Conservation (phyloP, 2,797 vertebrate species). For the Chaetodon trifasciatus region DNA sequence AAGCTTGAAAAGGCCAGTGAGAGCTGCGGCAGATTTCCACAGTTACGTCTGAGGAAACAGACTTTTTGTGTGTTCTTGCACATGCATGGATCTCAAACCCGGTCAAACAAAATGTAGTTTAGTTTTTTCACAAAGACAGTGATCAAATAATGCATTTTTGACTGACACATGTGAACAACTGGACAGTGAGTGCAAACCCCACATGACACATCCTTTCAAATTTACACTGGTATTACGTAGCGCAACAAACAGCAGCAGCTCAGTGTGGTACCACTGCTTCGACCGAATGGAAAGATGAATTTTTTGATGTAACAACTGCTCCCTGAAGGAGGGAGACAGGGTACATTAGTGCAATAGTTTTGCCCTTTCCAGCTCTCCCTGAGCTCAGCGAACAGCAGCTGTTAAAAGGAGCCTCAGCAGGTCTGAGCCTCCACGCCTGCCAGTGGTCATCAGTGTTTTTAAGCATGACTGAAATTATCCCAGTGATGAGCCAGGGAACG, state of each 20-base stretch:
- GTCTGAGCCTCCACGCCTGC: slow-evolving; percentile 15
- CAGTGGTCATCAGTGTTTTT: slow-evolving; percentile 21
- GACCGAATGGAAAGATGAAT: not conserved
- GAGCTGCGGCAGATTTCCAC: not conserved
- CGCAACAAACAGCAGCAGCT: not conserved
- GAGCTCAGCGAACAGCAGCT: slow-evolving; percentile 29
- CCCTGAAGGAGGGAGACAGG: not conserved
- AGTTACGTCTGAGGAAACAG: not conserved
- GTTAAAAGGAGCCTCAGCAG: slow-evolving; percentile 40
- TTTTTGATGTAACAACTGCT: not conserved
- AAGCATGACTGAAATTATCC: slow-evolving; percentile 10
- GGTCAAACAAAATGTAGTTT: not conserved
- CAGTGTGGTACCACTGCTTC: not conserved
- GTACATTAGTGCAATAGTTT: slow-evolving; percentile 7
- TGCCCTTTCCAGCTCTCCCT: slow-evolving; percentile 11
- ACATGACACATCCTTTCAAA: not conserved
- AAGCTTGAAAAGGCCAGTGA: slow-evolving; percentile 2
- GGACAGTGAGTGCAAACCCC: not conserved
- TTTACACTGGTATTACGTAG: not conserved
- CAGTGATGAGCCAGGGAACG: not conserved
- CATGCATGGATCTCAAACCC: not conserved
- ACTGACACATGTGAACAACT: not conserved
- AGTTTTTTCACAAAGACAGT: not conserved
- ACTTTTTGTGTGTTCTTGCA: not conserved
- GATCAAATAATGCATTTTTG: not conserved